Base-by-base conservation (phyloP, 2,888 invertebrate species). In the Synanthedon formicaeformis region DNA sequence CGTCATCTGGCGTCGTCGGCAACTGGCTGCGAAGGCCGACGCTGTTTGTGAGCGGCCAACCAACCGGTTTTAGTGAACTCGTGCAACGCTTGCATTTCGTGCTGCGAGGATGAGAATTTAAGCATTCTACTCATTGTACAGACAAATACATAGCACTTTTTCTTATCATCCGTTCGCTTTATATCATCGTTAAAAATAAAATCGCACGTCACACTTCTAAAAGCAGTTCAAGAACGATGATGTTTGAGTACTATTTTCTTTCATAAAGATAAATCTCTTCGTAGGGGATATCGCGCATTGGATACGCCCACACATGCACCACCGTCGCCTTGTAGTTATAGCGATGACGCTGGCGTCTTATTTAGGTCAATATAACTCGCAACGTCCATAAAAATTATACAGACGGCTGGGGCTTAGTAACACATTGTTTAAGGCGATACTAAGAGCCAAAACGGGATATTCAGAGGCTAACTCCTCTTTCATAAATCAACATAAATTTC, bases 1-100 rank as follows among this genome's bases (percentile, higher is more conserved):
- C 86, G 86, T 86, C 85, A 86, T 58, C 81, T 77, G 80, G 82
- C 81, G 83, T 75, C 78, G 75, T 75, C 78, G 75, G 73, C 74
- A 66, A 68, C 74, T 66, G 69, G 64, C 56, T 63, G 66, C 78
- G 85, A 84, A 85, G 85, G 86, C 83, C 84, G 76, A 64, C 63
- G 65, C 64, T 67, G 78, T 77, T 73, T 73, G 75, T 70, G 71
- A 64, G 75, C 70, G 67, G 67, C 64, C 67, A 75, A 78, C 80
- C 73, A 75, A 78, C 80, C 73, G 80, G 77, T 78, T 73, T 68
- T 68, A 69, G 34, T 34, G 8, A 34, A 34, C 34, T 34, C 34
- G 65, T 65, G 63, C 68, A 64, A 69, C 73, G 75, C 69, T 76
- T 78, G 75, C 77, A 79, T 67, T 66, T 34, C 34, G 34, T 34